These are phyloP conservation scores for Xenotilapia leptura DNA, from an alignment of 2,113 vertebrate genomes.

Conservation along the genomic window DNA sequence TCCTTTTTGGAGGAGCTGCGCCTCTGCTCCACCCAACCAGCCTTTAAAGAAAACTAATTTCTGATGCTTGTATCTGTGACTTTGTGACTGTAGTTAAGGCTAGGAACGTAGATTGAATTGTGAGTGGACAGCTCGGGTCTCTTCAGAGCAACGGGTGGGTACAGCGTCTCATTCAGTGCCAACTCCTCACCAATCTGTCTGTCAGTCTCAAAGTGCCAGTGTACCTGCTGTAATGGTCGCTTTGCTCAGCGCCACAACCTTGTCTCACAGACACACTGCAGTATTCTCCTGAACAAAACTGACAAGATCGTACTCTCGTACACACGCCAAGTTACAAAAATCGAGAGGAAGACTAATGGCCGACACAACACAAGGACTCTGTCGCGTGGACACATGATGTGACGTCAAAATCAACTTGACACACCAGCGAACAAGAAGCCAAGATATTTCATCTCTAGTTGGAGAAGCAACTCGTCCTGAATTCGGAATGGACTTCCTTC, in stretches of 20 bases:
- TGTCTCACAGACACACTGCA: background rate
- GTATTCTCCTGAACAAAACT: background rate
- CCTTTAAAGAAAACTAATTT: background rate
- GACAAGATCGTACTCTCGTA: background rate
- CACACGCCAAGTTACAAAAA: background rate
- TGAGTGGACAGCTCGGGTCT: background rate
- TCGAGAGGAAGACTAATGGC: background rate
- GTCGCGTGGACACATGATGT: background rate
- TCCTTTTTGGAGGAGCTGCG: background rate
- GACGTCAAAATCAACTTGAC: background rate
- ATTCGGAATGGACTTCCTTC: background rate
- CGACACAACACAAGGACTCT: background rate
- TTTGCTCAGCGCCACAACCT: background rate
- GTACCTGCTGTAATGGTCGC: background rate
- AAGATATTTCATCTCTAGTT: background rate
- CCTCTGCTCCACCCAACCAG: background rate
- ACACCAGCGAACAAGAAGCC: background rate
- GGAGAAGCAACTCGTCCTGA: background rate
- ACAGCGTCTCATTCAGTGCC: background rate
- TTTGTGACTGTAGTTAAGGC: background rate
- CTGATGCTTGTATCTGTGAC: background rate
- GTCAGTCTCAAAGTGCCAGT: background rate
- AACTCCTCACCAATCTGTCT: background rate
- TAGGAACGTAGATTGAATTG: background rate
- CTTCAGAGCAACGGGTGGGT: background rate